Percentiles rank a stretch among this genome's conserved stretches.
Evolutionary conservation across 2,797 vertebrate genomes (phyloP).

Genomic region (Phrynocephalus vlangalii): DNA sequence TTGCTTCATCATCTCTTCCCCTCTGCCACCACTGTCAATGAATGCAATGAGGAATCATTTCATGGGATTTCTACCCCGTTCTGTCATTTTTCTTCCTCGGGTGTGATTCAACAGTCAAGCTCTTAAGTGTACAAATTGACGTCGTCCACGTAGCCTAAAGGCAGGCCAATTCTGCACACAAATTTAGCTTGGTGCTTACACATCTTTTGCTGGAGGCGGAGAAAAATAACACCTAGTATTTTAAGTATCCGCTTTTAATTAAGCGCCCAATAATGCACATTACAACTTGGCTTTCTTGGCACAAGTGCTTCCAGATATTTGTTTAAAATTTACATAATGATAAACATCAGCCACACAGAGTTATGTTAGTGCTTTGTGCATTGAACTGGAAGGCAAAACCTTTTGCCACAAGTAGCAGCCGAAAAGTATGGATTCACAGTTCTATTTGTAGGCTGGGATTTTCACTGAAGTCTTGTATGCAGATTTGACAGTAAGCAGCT

Average conservation of each 20-base stretch:
- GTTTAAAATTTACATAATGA: slow-evolving; percentile 37
- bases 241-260: slow-evolving; percentile 24
- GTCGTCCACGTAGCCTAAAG: neutral
- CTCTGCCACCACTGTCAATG: neutral
- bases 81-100: neutral
- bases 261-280: slow-evolving; percentile 38
- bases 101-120: neutral
- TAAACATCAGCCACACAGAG: slow-evolving; percentile 49
- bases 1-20: neutral
- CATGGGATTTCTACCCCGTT: neutral
- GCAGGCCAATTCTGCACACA: slow-evolving; percentile 2
- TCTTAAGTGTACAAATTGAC: neutral
- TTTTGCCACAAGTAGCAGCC: slow-evolving; percentile 51
- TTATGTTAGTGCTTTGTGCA: slow-evolving; percentile 59
- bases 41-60: neutral
- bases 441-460: slow-evolving; percentile 44
- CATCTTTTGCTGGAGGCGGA: neutral
- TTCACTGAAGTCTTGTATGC: neutral
- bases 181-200: neutral
- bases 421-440: slow-evolving; percentile 53
- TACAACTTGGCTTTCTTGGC: slow-evolving; percentile 56
- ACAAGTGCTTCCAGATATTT: slow-evolving; percentile 63
- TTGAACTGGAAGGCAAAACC: slow-evolving; percentile 59
- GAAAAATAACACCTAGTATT: neutral
- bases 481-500: neutral